Evolutionary conservation across 2,797 vertebrate species (phyloP).

Genomic region (Echiichthys vipera): DNA sequence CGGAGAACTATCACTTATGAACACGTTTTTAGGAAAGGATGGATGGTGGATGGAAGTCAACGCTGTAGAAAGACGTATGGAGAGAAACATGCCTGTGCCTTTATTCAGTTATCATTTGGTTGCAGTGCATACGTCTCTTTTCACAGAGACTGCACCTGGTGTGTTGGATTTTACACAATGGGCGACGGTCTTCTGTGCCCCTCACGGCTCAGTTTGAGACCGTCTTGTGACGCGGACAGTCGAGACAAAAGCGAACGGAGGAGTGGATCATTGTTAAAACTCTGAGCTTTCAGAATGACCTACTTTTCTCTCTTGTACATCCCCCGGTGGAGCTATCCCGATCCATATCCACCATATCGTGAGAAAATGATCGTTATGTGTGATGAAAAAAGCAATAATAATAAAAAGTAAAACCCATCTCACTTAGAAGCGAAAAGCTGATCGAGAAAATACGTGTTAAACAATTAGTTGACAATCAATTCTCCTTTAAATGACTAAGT

Average conservation of each 20-base stretch:
- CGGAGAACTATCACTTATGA: no score
- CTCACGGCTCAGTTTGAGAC: background rate
- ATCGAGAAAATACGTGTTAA: background rate
- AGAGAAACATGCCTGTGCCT: constrained; percentile 23
- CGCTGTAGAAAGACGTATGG: background rate
- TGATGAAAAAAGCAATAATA: background rate
- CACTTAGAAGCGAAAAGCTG: background rate
- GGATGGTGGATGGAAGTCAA: background rate
- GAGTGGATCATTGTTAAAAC: background rate
- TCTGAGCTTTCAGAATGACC: background rate
- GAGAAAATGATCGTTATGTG: no score
- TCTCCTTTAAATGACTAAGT: background rate
- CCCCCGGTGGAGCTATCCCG: no score
- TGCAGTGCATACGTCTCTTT: constrained; percentile 10
- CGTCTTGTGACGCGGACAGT: background rate
- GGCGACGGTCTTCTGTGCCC: background rate
- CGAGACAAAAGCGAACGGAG: background rate
- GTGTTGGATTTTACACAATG: background rate
- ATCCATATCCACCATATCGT: background rate
- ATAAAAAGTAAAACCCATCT: background rate
- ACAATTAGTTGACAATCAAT: background rate
- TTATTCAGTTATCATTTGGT: constrained; percentile 1
- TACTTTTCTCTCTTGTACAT: background rate
- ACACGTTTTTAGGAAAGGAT: background rate
- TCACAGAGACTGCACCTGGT: constrained; percentile 20